These are phyloP conservation scores for Oppia nitens DNA, from an alignment of 1,140 invertebrate genomes.

Conservation along the genomic window DNA sequence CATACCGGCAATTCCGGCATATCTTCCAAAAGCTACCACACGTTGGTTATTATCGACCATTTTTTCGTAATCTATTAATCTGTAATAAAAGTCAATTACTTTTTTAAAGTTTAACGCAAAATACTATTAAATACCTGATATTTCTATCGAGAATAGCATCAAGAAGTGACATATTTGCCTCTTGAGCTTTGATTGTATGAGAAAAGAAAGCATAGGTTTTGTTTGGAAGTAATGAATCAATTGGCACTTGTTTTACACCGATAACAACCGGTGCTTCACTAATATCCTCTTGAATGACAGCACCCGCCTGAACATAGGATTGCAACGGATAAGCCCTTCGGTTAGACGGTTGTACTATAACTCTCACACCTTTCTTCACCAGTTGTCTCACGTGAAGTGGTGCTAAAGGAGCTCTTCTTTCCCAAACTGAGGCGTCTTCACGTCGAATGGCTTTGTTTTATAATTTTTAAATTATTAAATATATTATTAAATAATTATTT, in stretches of 20 bases:
- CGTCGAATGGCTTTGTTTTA: slow-evolving; percentile 39
- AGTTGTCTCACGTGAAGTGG: slow-evolving; percentile 77
- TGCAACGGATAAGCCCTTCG: slow-evolving; percentile 90
- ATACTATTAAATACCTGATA: slow-evolving; percentile 4
- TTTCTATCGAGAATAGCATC: slow-evolving; percentile 70
- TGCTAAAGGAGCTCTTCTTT: slow-evolving; percentile 80
- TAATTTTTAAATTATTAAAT: too few relatives aligned
- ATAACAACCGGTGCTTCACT: slow-evolving; percentile 87
- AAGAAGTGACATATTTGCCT: slow-evolving; percentile 89
- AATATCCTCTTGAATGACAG: slow-evolving; percentile 86
- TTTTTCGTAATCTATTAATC: slow-evolving; percentile 93
- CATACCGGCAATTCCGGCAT: slow-evolving; percentile 95
- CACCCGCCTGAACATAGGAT: slow-evolving; percentile 73
- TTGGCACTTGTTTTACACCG: slow-evolving; percentile 91
- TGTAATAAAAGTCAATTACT: neutral
- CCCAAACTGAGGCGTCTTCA: slow-evolving; percentile 96
- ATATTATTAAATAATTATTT: too few relatives aligned
- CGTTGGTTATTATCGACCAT: slow-evolving; percentile 76
- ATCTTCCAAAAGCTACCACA: slow-evolving; percentile 96
- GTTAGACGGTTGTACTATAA: slow-evolving; percentile 95
- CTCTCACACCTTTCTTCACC: slow-evolving; percentile 68
- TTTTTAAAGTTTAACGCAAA: neutral
- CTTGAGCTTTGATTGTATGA: slow-evolving; percentile 97
- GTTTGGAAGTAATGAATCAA: slow-evolving; percentile 77
- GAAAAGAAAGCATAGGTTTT: slow-evolving; percentile 98